Percentiles rank a stretch among this genome's conserved stretches.
Conservation (phyloP, 2,797 vertebrate species). For the Spondyliosoma cantharus region DNA sequence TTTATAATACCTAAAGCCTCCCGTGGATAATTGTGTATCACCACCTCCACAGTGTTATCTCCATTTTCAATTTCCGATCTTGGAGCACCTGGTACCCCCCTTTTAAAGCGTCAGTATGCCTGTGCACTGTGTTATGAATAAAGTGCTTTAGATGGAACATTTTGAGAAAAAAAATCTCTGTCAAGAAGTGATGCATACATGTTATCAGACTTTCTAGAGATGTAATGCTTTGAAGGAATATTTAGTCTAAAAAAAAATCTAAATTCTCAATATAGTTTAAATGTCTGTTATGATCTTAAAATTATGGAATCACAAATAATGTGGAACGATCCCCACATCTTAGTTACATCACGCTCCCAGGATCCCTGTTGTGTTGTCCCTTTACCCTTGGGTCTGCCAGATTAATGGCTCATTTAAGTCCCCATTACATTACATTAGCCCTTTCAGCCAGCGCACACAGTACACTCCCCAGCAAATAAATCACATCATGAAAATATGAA, state of each 20-base stretch:
- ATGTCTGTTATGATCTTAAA: too few species aligned
- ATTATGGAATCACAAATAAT: constrained; percentile 44
- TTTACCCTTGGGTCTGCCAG: constrained; percentile 80
- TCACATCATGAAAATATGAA: constrained; percentile 80
- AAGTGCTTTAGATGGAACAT: constrained; percentile 42
- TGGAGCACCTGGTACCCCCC: constrained; percentile 54
- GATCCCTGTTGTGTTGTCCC: constrained; percentile 64
- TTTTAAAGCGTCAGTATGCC: constrained; percentile 16
- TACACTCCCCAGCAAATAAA: constrained; percentile 74
- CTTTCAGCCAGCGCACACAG: constrained; percentile 57
- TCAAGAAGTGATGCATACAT: not conserved
- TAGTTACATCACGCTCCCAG: constrained; percentile 56
- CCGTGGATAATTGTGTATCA: constrained; percentile 72
- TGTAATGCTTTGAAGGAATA: constrained; percentile 17
- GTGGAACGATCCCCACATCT: constrained; percentile 41
- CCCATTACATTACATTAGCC: constrained; percentile 78
- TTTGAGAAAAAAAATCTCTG: not conserved
- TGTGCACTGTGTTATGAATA: constrained; percentile 30
- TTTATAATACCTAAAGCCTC: constrained; percentile 71
- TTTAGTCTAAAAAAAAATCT: constrained; percentile 19
- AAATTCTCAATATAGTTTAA: constrained; percentile 21
- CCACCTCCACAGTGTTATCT: constrained; percentile 62
- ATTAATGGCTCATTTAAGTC: constrained; percentile 84
- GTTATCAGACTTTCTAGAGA: constrained; percentile 17
- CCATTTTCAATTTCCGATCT: constrained; percentile 74